A percentile compares a stretch with the other conserved stretches of the same genome.
phyloP scores from a whole-genome alignment of 2,797 vertebrate genomes.

The Lindbergichthys nudifrons region DNA sequence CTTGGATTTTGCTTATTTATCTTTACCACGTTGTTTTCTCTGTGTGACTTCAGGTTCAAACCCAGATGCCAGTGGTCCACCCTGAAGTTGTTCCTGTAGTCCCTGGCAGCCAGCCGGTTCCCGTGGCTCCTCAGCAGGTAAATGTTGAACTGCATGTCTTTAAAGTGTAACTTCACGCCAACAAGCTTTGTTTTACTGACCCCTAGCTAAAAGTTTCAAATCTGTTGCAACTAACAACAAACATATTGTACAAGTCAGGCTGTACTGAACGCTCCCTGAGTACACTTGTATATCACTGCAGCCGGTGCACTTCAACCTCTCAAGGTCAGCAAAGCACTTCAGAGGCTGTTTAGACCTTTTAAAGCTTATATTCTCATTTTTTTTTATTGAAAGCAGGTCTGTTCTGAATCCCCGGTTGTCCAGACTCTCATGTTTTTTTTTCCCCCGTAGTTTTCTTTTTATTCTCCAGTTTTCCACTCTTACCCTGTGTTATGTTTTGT shows the following conservation, averaged over 20 bases:
- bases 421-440: constrained; percentile 6
- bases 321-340: constrained; percentile 24
- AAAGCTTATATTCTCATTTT: constrained; percentile 21
- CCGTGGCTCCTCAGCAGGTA: constrained; percentile 87
- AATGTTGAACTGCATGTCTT: constrained; percentile 7
- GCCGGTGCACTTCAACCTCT: constrained; percentile 34
- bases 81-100: constrained; percentile 74
- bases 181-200: constrained; percentile 28
- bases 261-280: constrained; percentile 22
- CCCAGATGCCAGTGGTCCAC: constrained; percentile 84
- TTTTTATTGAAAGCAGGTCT: constrained; percentile 5
- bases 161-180: constrained; percentile 20
- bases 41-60: constrained; percentile 49
- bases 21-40: constrained; percentile 8
- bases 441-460: constrained; percentile 18
- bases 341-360: constrained; percentile 25
- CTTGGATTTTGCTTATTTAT: background rate
- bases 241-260: background rate
- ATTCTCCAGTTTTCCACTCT: constrained; percentile 61
- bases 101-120: constrained; percentile 80
- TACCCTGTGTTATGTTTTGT: constrained; percentile 81
- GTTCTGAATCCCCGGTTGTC: constrained; percentile 9
- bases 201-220: constrained; percentile 1
- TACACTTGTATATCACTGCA: constrained; percentile 9
- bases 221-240: constrained; percentile 5